Base-by-base conservation (phyloP, 2,797 vertebrate species). In the Eulemur mongoz region DNA sequence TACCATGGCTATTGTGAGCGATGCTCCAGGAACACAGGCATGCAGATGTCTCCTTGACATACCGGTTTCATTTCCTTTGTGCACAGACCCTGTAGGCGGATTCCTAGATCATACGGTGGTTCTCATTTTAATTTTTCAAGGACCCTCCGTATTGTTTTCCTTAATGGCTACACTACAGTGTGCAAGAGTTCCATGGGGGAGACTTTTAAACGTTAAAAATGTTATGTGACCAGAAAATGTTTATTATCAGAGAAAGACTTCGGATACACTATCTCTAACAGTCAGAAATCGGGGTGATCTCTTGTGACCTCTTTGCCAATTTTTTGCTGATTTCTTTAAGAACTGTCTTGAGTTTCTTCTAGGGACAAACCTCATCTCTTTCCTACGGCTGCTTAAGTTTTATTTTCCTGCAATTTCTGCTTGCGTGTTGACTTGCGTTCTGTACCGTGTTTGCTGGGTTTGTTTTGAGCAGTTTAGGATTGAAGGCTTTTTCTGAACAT, bases 111-210 rank as follows among this genome's bases (percentile, higher is more conserved):
- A 8, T 14, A 5, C 4, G 20, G 43, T 25, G 18, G 25, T 23
- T 43, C 12, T 43, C 17, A 32, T 57, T 32, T 43, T 13, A 30
- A 50, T n/a, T 18, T 27, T 43, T 30, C 2, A 5, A 40, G 11
- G 65, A 27, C 18, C 4, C 32, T 65, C 63, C 1, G 1, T 6
- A 4, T 15, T 14, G 30, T 13, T 52, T 48, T 43, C 32, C 6
- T 0, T 8, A 2, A n/a, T 14, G 43, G 65, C 11, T n/a, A 0
- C 9, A 5, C 48, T 0, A 7, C 32, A 11, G 45, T 23, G 38
- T 32, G 23, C 0, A 4, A 0, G 13, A 7, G 23, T 63, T 27
- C 52, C 32, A 5, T 0, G 17, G 72, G 79, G 4, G 7, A 5
- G 18, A 8, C 14, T 52, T n/a, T 12, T 5, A 6, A 52, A 35